These are phyloP conservation scores for Nephrotoma flavescens DNA, from an alignment of 2,888 invertebrate species.

Conservation along the genomic window DNA sequence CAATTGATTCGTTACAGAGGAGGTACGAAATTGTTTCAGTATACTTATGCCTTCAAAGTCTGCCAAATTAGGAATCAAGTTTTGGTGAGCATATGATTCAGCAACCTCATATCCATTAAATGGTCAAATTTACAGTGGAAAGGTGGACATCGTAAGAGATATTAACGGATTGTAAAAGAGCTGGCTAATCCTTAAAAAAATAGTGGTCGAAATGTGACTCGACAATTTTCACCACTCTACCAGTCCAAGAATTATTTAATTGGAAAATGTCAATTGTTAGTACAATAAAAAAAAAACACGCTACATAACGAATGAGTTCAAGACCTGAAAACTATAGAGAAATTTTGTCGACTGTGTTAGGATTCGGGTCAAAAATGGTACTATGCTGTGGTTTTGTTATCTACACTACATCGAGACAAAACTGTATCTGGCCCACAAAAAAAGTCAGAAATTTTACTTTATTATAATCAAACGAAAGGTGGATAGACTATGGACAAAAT, in stretches of 20 bases:
- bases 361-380: too few species aligned
- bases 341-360: too few species aligned
- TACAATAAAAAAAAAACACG: background rate
- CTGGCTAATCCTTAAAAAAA: background rate
- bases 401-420: too few species aligned
- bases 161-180: background rate
- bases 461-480: too few species aligned
- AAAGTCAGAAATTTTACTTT: too few species aligned
- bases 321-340: too few species aligned
- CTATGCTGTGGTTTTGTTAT: too few species aligned
- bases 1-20: too few species aligned
- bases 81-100: slow-evolving; percentile 18
- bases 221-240: background rate
- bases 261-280: background rate
- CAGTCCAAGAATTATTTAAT: too few species aligned
- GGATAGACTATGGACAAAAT: too few species aligned
- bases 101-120: slow-evolving; percentile 15
- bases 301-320: background rate
- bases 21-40: too few species aligned
- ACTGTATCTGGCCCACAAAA: too few species aligned
- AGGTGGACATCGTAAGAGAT: background rate
- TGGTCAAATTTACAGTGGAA: slow-evolving; percentile 15
- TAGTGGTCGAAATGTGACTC: background rate
- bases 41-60: slow-evolving; percentile 17
- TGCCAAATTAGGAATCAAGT: slow-evolving; percentile 18